Evolutionary conservation across 2,888 invertebrate genomes (phyloP).

Genomic region (Spisula solida): DNA sequence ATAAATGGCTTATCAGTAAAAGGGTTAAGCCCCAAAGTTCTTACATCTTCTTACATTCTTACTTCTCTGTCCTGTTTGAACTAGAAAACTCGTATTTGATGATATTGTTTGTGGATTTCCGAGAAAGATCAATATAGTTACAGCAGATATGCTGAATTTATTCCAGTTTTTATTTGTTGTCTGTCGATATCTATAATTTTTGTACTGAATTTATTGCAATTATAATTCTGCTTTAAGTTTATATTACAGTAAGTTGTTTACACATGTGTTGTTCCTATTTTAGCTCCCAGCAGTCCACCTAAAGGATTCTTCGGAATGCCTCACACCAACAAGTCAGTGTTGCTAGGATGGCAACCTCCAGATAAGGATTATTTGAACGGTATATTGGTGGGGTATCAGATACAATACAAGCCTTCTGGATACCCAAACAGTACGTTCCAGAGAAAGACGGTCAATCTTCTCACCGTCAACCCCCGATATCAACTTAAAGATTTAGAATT

Average conservation of each 20-base stretch:
- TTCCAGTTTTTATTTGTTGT: too few species aligned
- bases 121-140: too few species aligned
- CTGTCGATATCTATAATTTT: too few species aligned
- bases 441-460: conserved; percentile 91
- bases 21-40: too few species aligned
- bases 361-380: conserved; percentile 98
- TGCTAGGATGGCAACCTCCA: conserved; percentile 98
- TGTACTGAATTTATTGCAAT: too few species aligned
- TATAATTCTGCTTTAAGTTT: too few species aligned
- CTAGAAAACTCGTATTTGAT: too few species aligned
- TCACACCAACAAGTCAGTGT: conserved; percentile 97
- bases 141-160: too few species aligned
- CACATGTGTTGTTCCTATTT: conserved; percentile 56
- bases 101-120: too few species aligned
- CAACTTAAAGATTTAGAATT: conserved; percentile 97
- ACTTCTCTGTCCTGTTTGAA: too few species aligned
- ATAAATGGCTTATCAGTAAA: too few species aligned
- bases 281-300: conserved; percentile 98
- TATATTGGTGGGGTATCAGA: conserved; percentile 95
- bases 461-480: conserved; percentile 89
- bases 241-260: background rate
- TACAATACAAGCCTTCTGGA: conserved; percentile 96
- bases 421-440: conserved; percentile 90
- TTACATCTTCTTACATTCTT: too few species aligned
- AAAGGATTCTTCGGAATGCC: conserved; percentile 98